Base-by-base conservation (phyloP, 1,140 invertebrate species). In the Streblospio benedicti region DNA sequence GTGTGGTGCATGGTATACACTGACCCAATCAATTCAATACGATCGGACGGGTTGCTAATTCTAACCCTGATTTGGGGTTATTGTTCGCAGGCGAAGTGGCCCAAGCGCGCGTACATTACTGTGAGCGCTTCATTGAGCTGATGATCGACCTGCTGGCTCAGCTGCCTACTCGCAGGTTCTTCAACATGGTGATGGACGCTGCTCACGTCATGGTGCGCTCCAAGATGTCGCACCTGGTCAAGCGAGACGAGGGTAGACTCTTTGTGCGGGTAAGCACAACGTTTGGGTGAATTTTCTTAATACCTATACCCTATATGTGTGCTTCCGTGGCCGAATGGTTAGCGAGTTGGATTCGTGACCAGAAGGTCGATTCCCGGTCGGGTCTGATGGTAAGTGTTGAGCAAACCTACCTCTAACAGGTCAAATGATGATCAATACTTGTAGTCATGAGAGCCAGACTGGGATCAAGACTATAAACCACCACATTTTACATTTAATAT, bases 121-220 rank as follows among this genome's bases (percentile, higher is more conserved):
- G 91, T 76, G 96, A 99, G 80, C 83, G 94, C 59, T 97, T 98
- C 79, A 74, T 99, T 32, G 93, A 98, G 78, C 79, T 99, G 32
- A 83, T 99, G 73, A 96, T 97, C 63, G 97, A 99, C 75, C 80
- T 99, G 52, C 93, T 98, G 75, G 91, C 94, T 23, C 80, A 97
- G 54, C 78, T 99, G 62, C 92, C 93, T 0, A 98, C 95, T 0
- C 82, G 96, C 52, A 82, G 96, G 50, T 99, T 97, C 79, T 95
- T 99, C 74, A 97, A 98, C 77, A 89, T 89, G 0, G 85, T 99
- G 0, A 82, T 99, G 70, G 93, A 98, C 78, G 92, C 96, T 76
- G 87, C 87, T 65, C 94, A 99, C 75, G 77, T 98, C 2, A 87
- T 99, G 16, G 91, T 95, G 0, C 84, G 88, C 44, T 94, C 51